A percentile compares a stretch with the other conserved stretches of the same genome.
Conservation (phyloP, 2,888 invertebrate species). For the Seira musarum region DNA sequence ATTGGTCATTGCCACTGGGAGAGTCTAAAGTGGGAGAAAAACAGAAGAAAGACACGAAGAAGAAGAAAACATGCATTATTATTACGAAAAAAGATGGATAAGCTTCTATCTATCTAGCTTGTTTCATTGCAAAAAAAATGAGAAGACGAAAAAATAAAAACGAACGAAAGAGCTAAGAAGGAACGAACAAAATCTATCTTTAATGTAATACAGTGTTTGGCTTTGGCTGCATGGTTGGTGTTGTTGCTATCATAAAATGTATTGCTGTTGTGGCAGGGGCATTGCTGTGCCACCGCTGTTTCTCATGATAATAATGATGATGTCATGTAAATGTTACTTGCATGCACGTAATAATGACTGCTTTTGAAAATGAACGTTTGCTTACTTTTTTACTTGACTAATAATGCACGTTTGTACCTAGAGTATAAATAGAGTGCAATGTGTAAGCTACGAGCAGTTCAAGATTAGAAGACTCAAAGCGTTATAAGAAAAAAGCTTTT, state of each 20-base stretch:
- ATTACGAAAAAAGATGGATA: slow-evolving; percentile 32
- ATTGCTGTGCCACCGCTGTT: slow-evolving; percentile 1
- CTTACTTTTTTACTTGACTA: no score
- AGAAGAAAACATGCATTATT: slow-evolving; percentile 29
- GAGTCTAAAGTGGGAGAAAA: slow-evolving; percentile 58
- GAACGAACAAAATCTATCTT: not conserved
- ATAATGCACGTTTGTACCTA: no score
- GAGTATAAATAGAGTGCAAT: not conserved
- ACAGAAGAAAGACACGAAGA: slow-evolving; percentile 32
- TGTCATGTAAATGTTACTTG: slow-evolving; percentile 9
- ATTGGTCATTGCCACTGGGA: slow-evolving; percentile 68
- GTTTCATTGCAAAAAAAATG: not conserved
- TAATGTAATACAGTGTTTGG: slow-evolving; percentile 20
- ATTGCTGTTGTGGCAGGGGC: not conserved
- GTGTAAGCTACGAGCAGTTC: not conserved
- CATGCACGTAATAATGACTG: slow-evolving; percentile 13
- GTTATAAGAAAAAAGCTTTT: not conserved
- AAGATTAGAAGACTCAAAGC: not conserved
- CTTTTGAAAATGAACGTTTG: not conserved
- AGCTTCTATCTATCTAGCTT: not conserved
- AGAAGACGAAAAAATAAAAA: no score
- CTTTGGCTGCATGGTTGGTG: no score
- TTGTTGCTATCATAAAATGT: not conserved
- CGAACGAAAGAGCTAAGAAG: no score
- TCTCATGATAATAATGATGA: slow-evolving; percentile 10